Percentiles rank a stretch among this genome's conserved stretches.
phyloP scores from a whole-genome alignment of 2,797 vertebrate species.

The Aldrovandia affinis region DNA sequence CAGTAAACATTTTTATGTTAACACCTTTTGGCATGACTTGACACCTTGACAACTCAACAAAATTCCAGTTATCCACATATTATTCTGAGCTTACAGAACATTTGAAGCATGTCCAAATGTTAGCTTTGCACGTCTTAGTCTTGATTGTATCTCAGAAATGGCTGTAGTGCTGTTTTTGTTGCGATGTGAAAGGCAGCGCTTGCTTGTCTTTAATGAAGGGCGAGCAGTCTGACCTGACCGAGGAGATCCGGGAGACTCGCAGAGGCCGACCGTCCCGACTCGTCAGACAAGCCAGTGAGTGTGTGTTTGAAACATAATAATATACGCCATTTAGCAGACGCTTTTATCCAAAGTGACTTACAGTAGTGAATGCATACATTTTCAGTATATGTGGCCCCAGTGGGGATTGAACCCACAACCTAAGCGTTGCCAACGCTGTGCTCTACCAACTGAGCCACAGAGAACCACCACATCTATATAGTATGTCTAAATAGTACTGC shows the following conservation, averaged over 20 bases:
- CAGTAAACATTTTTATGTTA: background rate
- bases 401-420: no score
- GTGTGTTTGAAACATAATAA: no score
- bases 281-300: slow-evolving; percentile 67
- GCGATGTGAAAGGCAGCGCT: background rate
- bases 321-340: no score
- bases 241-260: slow-evolving; percentile 39
- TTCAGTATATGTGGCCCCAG: background rate
- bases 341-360: no score
- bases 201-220: slow-evolving; percentile 45
- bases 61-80: background rate
- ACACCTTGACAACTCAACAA: background rate
- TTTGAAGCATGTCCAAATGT: background rate
- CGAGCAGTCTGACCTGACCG: slow-evolving; percentile 26
- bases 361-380: background rate
- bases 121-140: background rate
- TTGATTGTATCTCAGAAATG: no score
- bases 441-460: no score
- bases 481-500: no score
- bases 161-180: background rate
- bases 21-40: no score
- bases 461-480: no score
- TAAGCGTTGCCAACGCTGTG: no score
- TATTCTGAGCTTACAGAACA: background rate
- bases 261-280: slow-evolving; percentile 44